Evolutionary conservation across 1,140 invertebrate genomes (phyloP), one percentile per base, ranked within the genome.

Genomic region (Drosophila lacertosa): DNA sequence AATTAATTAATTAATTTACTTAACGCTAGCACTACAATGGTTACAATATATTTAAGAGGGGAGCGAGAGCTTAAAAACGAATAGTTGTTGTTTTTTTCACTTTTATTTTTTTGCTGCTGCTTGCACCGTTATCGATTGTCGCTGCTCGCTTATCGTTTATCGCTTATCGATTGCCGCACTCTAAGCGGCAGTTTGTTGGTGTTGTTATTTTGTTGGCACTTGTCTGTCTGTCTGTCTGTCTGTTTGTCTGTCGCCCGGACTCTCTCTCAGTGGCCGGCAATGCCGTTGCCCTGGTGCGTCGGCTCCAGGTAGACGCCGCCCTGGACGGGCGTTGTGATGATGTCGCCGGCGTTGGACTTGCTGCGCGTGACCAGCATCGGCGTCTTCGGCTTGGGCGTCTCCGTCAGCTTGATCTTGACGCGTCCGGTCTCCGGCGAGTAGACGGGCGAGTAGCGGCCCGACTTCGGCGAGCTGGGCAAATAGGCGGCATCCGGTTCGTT

Each of bases 321-420:
- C 18, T 35, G 59, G 13, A 90, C 69, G n/a, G 93, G 93, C 42
- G 93, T 94, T 48, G 93, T 93, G 45, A 94, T 93, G 20, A 93
- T 93, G 42, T 93, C 93, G 51, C 93, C 93, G 42, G 93, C 93
- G 77, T 94, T 93, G 4, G 93, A 94, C 65, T 93, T 92, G 91
- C 93, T 94, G 82, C 93, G 92, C 47, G 92, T 94, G 59, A 95
- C 93, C 76, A 95, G 89, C 70, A 94, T 92, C 11, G 94, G 94
- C 1, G 94, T 94, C 91, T 94, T 94, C 35, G 94, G 94, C 69
- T 93, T 93, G 2, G 93, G 94, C 39, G 93, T 93, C 89, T 94
- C 94, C 10, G 93, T 92, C 74, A 94, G 92, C 92, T 93, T 94
- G 54, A 95, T 94, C 64, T 94, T 93, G 15, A 95, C 94, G 62